These are phyloP conservation scores for Eueremaeus valkanovi DNA, from an alignment of 2,888 invertebrate genomes.

Conservation along the genomic window DNA sequence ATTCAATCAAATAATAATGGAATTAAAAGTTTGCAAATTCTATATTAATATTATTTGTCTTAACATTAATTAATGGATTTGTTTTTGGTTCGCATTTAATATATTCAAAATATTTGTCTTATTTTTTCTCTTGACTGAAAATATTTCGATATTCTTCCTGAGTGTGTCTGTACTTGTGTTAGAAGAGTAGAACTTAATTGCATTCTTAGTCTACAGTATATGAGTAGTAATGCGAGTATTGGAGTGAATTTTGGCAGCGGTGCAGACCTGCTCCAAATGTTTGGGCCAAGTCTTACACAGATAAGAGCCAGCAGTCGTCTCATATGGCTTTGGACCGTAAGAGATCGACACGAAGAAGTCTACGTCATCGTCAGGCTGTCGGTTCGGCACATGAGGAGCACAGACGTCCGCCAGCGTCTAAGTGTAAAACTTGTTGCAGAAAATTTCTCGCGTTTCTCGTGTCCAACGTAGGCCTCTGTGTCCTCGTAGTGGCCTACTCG, in stretches of 20 bases:
- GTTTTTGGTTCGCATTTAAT: neutral
- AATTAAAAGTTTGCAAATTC: too few species aligned
- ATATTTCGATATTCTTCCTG: slow-evolving; percentile 4
- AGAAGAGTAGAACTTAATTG: slow-evolving; percentile 1
- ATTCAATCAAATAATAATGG: neutral
- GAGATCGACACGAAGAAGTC: slow-evolving; percentile 24
- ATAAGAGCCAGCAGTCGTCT: neutral
- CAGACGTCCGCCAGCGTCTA: slow-evolving; percentile 43
- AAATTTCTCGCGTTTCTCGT: slow-evolving; percentile 78
- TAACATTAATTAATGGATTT: neutral
- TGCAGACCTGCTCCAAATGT: slow-evolving; percentile 29
- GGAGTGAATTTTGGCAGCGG: neutral
- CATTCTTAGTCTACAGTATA: neutral
- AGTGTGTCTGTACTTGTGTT: slow-evolving; percentile 3
- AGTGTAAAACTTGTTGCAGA: slow-evolving; percentile 68
- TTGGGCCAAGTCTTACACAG: neutral
- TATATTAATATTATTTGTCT: too few species aligned
- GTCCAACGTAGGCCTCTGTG: slow-evolving; percentile 79
- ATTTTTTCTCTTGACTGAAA: too few species aligned
- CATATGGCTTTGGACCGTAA: slow-evolving; percentile 32
- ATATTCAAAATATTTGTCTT: neutral
- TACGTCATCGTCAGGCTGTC: slow-evolving; percentile 17
- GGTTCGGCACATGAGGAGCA: neutral
- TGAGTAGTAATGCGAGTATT: neutral
- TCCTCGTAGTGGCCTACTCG: slow-evolving; percentile 83